A percentile compares a stretch with the other conserved stretches of the same genome.
Evolutionary conservation across 2,888 invertebrate genomes (phyloP).

Genomic region (Esperia sulphurella): DNA sequence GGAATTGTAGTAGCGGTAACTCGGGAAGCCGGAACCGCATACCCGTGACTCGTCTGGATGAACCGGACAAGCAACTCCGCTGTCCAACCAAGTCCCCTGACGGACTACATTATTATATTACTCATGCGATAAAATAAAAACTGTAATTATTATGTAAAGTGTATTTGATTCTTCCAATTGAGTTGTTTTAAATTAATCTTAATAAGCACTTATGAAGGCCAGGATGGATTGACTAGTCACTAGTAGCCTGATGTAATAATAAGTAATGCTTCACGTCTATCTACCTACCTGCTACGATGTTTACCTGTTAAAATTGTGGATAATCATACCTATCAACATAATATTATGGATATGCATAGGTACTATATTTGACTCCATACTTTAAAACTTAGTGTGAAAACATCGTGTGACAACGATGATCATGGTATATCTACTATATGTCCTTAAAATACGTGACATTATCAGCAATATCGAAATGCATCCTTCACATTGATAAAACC

Average conservation of each 20-base stretch:
- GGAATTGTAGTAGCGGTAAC: no score
- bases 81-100: no score
- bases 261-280: no score
- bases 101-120: no score
- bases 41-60: no score
- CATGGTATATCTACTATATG: no score
- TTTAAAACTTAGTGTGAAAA: no score
- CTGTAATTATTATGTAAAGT: background rate
- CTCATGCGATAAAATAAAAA: background rate
- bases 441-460: no score
- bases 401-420: no score
- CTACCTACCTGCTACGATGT: background rate
- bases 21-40: no score
- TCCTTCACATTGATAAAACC: background rate
- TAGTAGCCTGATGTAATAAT: background rate
- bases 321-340: background rate
- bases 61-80: no score
- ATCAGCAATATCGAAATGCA: no score
- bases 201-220: constrained; percentile 10
- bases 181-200: constrained; percentile 8
- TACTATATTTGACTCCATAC: background rate
- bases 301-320: background rate
- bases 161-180: background rate
- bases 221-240: constrained; percentile 2
- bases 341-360: background rate